Conservation (phyloP, 2,888 invertebrate genomes). For the Hydriomena furcata region DNA sequence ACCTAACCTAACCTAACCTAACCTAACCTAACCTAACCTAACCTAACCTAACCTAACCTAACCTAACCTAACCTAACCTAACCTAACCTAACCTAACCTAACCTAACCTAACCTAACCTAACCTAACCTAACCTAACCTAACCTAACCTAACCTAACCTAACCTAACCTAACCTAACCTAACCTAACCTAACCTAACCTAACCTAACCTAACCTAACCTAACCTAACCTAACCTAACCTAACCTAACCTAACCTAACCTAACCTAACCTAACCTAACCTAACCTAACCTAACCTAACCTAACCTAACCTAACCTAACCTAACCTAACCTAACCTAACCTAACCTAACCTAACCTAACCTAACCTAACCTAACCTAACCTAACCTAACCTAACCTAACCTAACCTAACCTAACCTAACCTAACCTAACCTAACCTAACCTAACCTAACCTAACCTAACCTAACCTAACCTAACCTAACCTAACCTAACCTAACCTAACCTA, state of each 20-base stretch:
- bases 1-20: constrained; percentile 28
- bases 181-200: constrained; percentile 23
- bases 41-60: constrained; percentile 26
- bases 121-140: constrained; percentile 23
- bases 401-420: constrained; percentile 21
- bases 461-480: constrained; percentile 18
- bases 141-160: constrained; percentile 23
- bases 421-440: constrained; percentile 17
- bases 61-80: constrained; percentile 23
- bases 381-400: constrained; percentile 25
- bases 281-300: constrained; percentile 25
- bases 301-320: constrained; percentile 23
- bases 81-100: constrained; percentile 23
- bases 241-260: constrained; percentile 24
- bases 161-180: constrained; percentile 22
- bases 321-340: constrained; percentile 24
- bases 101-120: constrained; percentile 23
- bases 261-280: constrained; percentile 27
- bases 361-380: constrained; percentile 26
- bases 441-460: constrained; percentile 12
- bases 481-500: constrained; percentile 19
- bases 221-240: constrained; percentile 23
- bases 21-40: constrained; percentile 28
- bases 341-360: constrained; percentile 22
- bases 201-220: constrained; percentile 23